These are phyloP conservation scores for Calonectris borealis DNA, from an alignment of 2,113 vertebrate genomes.

Conservation along the genomic window DNA sequence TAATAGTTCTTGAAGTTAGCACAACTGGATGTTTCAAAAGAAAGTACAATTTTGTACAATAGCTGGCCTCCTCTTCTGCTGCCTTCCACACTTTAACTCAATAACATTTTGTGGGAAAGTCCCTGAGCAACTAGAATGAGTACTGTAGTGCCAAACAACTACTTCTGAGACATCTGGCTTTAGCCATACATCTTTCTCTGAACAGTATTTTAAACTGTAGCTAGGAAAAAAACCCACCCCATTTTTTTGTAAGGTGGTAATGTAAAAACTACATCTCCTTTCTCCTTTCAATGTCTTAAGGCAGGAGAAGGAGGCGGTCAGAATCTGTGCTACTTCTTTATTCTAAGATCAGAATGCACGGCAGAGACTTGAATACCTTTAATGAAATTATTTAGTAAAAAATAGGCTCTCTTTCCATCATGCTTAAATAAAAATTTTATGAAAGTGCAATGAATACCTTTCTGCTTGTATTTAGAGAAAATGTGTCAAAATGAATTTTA, in stretches of 20 bases:
- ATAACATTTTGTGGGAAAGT: not conserved
- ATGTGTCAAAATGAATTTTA: not conserved
- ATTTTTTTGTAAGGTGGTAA: not conserved
- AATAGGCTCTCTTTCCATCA: not conserved
- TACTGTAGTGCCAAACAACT: not conserved
- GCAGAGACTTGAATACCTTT: not conserved
- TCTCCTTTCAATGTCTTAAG: not conserved
- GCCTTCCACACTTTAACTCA: not conserved
- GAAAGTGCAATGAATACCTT: not conserved
- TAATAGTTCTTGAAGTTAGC: not conserved
- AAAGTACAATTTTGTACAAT: not conserved
- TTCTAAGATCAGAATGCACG: not conserved
- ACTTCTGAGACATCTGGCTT: not conserved
- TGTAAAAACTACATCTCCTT: not conserved
- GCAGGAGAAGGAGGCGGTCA: not conserved
- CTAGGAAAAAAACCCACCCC: rapidly evolving
- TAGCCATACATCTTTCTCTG: not conserved
- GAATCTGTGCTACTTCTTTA: not conserved
- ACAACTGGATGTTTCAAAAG: not conserved
- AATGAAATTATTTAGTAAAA: not conserved
- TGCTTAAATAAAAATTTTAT: not conserved
- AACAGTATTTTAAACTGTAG: not conserved
- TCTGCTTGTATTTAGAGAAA: not conserved
- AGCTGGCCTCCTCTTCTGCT: not conserved
- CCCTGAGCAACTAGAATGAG: not conserved